Evolutionary conservation across 2,797 vertebrate species (phyloP).

Genomic region (Chelon labrosus): DNA sequence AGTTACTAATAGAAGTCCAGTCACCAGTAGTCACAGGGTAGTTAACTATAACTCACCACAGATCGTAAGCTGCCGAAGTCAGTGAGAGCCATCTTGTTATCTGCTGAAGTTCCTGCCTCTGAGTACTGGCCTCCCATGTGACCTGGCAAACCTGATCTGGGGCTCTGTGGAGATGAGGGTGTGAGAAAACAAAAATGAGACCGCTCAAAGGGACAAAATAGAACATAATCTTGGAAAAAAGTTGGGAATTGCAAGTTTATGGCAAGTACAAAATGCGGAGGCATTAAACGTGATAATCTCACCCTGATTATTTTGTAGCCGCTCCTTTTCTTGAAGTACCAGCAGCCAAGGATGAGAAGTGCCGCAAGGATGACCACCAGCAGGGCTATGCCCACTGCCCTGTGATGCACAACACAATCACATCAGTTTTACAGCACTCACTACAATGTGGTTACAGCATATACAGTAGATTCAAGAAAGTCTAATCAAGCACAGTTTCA

Average conservation of each 20-base stretch:
- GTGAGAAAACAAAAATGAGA: neutral
- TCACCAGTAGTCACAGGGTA: neutral
- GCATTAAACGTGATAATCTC: slow-evolving; percentile 47
- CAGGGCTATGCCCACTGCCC: slow-evolving; percentile 90
- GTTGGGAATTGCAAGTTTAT: neutral
- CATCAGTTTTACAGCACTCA: neutral
- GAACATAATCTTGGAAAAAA: neutral
- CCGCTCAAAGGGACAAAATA: neutral
- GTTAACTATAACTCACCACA: slow-evolving; percentile 81
- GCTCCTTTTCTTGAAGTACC: slow-evolving; percentile 91
- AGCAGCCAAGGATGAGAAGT: slow-evolving; percentile 91
- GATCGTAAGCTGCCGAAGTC: slow-evolving; percentile 84
- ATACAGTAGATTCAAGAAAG: neutral
- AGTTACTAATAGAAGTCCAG: neutral
- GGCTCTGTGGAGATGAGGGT: slow-evolving; percentile 58
- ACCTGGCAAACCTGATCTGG: slow-evolving; percentile 66
- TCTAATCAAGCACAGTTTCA: too few relatives aligned
- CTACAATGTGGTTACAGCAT: neutral
- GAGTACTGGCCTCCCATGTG: slow-evolving; percentile 74
- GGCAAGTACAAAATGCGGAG: too few relatives aligned
- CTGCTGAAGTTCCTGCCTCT: slow-evolving; percentile 77
- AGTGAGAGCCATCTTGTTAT: slow-evolving; percentile 88
- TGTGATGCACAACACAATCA: slow-evolving; percentile 68
- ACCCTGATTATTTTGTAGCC: slow-evolving; percentile 92
- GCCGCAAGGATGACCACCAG: slow-evolving; percentile 89